These are phyloP conservation scores for Megastigmus dorsalis DNA, from an alignment of 2,888 invertebrate genomes.

Conservation along the genomic window DNA sequence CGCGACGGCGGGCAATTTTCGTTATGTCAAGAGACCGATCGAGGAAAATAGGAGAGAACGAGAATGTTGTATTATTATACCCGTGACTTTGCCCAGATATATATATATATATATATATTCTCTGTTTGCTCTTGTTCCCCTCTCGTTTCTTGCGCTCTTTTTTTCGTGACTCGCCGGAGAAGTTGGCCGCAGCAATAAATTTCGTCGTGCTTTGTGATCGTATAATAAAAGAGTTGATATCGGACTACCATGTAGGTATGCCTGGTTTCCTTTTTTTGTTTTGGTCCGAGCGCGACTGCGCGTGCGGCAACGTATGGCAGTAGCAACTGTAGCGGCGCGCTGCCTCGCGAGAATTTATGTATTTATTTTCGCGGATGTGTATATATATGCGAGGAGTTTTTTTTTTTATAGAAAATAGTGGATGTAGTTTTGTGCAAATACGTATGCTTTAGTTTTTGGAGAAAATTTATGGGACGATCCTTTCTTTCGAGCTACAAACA, in stretches of 20 bases:
- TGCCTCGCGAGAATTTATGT: constrained; percentile 50
- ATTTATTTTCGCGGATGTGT: constrained; percentile 46
- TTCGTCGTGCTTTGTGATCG: constrained; percentile 38
- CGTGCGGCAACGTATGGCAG: constrained; percentile 11
- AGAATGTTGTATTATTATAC: too few species aligned
- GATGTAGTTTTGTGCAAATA: neutral
- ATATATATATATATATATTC: too few species aligned
- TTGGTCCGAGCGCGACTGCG: too few species aligned
- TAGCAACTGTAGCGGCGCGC: too few species aligned
- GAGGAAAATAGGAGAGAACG: constrained; percentile 1
- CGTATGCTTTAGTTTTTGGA: neutral
- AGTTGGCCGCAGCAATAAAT: constrained; percentile 46
- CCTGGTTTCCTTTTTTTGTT: constrained; percentile 12
- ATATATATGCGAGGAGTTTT: neutral
- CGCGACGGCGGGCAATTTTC: constrained; percentile 61
- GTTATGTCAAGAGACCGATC: constrained; percentile 54
- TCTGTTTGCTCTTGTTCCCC: neutral
- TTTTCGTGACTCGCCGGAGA: constrained; percentile 9
- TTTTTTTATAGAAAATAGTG: constrained; percentile 4
- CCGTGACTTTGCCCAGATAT: neutral
- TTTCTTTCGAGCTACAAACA: too few species aligned
- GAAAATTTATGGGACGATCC: constrained; percentile 13
- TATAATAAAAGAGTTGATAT: constrained; percentile 47
- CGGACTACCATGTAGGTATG: too few species aligned
- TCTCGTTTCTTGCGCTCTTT: neutral